Evolutionary conservation across 2,888 invertebrate species (phyloP), one percentile per base, ranked within the genome.

Genomic region (Spodoptera exigua): DNA sequence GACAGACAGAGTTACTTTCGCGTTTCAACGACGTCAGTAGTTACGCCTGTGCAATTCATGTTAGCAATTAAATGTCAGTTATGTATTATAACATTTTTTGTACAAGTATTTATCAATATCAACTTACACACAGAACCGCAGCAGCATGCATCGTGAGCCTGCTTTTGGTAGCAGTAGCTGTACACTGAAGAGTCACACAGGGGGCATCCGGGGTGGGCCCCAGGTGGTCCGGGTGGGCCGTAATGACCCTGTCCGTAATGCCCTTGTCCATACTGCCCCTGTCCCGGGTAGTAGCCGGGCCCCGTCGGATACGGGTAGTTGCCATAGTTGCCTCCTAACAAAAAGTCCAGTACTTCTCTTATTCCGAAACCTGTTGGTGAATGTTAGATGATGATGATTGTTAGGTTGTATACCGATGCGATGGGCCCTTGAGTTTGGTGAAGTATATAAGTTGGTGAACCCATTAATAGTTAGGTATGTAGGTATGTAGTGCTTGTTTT

Each of bases 151-250:
- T 97, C 97, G 78, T 97, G 97, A 3, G 96, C 93, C 58, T 97
- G 92, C 88, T 97, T 97, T 61, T 96, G 95, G 0, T 95, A 96
- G 83, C 97, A 97, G 86, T 97, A 97, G 74, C 96, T 95, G 86
- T 96, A 97, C 3, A 97, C 97, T 0, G 97, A 97, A 0, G 96
- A 96, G 83, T 97, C 97, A 78, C 97, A 97, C 27, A 96, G 84
- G 0, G 97, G 97, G 76, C 97, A 97, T n/a, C 94, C 94, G 0
- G 91, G 84, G 40, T 94, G 94, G 1, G 92, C 94, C 0, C 94
- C 94, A 0, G 93, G 93, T 0, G 93, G 93, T 0, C 93, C 93
- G 0, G 84, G 81, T 4, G 84, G 74, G 0, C 82, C 62, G 49
- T 84, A 78, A 4, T 78, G 68, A 3, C 78, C 80, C 13, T 76